Conservation (phyloP, 2,113 vertebrate species). For the Onychostruthus taczanowskii region DNA sequence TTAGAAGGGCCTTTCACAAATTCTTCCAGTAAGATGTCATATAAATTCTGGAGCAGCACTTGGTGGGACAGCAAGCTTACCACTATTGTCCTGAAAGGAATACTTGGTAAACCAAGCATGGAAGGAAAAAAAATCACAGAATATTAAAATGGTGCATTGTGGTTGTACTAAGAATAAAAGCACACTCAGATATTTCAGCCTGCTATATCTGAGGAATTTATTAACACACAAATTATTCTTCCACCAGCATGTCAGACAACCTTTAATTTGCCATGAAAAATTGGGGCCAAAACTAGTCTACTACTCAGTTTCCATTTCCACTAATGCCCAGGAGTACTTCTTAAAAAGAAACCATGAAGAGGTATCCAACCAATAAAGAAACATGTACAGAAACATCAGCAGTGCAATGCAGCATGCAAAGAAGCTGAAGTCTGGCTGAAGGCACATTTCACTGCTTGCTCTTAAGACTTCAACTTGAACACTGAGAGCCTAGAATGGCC, state of each 20-base stretch:
- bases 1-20: conserved; percentile 86
- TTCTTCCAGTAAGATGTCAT: conserved; percentile 93
- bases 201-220: background rate
- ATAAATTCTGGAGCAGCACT: conserved; percentile 94
- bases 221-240: background rate
- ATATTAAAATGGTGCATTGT: background rate
- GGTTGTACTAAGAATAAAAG: background rate
- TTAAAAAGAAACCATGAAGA: background rate
- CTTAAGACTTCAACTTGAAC: background rate
- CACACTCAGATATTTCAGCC: background rate
- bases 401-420: conserved; percentile 5
- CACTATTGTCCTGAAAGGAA: conserved; percentile 95
- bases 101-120: conserved; percentile 72
- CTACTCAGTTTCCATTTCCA: background rate
- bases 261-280: background rate
- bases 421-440: background rate
- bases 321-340: background rate
- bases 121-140: background rate
- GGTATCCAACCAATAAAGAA: background rate
- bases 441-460: background rate
- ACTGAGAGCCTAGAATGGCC: background rate
- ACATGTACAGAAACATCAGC: background rate
- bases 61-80: conserved; percentile 97
- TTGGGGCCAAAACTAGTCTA: background rate
- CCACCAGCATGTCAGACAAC: background rate